Conservation (phyloP, 2,797 vertebrate species). For the Tauraco hartlaubi region DNA sequence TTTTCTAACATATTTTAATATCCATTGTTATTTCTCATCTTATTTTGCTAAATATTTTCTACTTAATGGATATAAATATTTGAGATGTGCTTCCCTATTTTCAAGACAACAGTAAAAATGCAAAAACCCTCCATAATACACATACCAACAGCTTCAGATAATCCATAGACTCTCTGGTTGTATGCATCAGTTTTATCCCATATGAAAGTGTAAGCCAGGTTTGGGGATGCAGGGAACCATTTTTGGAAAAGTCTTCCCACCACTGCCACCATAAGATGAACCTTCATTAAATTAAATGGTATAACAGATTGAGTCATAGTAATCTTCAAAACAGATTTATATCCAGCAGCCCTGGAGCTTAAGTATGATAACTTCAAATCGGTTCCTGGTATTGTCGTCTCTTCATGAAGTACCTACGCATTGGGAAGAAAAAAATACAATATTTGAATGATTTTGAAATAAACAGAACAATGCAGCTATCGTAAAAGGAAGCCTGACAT, state of each 20-base stretch:
- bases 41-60: neutral
- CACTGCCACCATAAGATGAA: slow-evolving; percentile 98
- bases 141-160: slow-evolving; percentile 96
- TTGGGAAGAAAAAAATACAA: neutral
- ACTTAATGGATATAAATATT: neutral
- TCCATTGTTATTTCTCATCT: neutral
- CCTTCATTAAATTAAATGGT: slow-evolving; percentile 97
- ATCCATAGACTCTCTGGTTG: slow-evolving; percentile 95
- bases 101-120: neutral
- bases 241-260: slow-evolving; percentile 98
- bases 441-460: neutral
- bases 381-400: slow-evolving; percentile 95
- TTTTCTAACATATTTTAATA: neutral
- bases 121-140: neutral
- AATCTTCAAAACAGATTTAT: slow-evolving; percentile 97
- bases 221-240: slow-evolving; percentile 96
- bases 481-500: neutral
- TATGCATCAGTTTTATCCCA: slow-evolving; percentile 99
- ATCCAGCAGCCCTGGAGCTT: slow-evolving; percentile 95
- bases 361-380: slow-evolving; percentile 95
- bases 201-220: slow-evolving; percentile 97
- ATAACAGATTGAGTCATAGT: slow-evolving; percentile 93
- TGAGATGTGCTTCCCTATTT: neutral
- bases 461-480: neutral
- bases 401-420: slow-evolving; percentile 94